Evolutionary conservation across 2,888 invertebrate species (phyloP), one percentile per base, ranked within the genome.

Genomic region (Sabatieria punctata): DNA sequence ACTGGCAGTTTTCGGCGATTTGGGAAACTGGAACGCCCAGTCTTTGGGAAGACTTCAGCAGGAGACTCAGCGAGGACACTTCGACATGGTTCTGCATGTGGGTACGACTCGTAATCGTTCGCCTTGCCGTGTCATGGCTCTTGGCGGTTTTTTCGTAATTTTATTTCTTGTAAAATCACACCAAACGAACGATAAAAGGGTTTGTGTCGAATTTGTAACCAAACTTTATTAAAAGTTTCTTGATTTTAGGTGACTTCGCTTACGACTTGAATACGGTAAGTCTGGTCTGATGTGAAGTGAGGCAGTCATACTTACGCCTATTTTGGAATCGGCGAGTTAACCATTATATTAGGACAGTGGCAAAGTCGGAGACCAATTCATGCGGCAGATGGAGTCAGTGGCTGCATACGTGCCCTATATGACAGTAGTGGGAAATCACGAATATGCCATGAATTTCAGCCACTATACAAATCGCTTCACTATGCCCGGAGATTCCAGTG

Each of bases 11-110:
- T 91, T 78, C 63, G 93, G 93, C 0, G 93, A 93, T 66, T 78
- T 95, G 80, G 93, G 93, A 26, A 83, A 82, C 64, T 78, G 77
- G 55, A 91, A 91, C 69, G 85, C 88, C 1, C 80, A 82, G 56
- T 84, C 89, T 1, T 71, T 93, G 46, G 75, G 80, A 0, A 75
- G 82, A 51, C 69, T 95, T 6, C 85, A 88, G 68, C 74, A 80
- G 57, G 88, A 91, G 61, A 76, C 82, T 0, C 79, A 85, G 60
- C 71, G 75, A 38, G 80, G 77, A 11, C 52, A 55, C 19, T 58
- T 60, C 37, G 66, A 68, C 50, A 56, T 64, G 23, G 51, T 65
- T 24, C 51, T 66, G 24, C 67, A 66, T 51, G 59, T 64, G 19
- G 65, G 63, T 57, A 23, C 47, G 53, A n/a, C n/a, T n/a, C n/a